Conservation (phyloP, 2,113 vertebrate genomes). For the Periophthalmus modestus region DNA sequence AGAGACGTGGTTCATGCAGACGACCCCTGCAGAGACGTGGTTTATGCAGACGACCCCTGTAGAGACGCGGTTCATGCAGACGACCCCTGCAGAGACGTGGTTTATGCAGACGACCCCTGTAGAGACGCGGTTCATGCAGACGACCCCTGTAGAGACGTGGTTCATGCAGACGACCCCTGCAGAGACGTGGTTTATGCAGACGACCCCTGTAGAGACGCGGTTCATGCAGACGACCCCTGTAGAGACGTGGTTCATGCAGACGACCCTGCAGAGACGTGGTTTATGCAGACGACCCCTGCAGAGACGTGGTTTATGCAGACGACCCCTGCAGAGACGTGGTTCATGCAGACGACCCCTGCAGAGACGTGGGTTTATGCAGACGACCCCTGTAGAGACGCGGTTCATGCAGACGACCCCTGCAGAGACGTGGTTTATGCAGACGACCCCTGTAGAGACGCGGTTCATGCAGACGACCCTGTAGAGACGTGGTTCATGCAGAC, state of each 20-base stretch:
- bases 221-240: no score
- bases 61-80: not conserved
- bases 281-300: no score
- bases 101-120: no score
- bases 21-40: no score
- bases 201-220: no score
- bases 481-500: conserved; percentile 33
- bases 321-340: conserved; percentile 18
- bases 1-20: not conserved
- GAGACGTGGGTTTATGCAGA: conserved; percentile 34
- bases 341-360: conserved; percentile 23
- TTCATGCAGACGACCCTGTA: conserved; percentile 22
- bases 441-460: conserved; percentile 18
- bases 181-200: not conserved
- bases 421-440: conserved; percentile 32
- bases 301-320: not conserved
- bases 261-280: no score
- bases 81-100: no score
- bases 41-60: no score
- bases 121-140: not conserved
- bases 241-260: not conserved
- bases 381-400: conserved; percentile 18
- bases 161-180: no score
- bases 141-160: no score
- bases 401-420: conserved; percentile 24